A percentile compares a stretch with the other conserved stretches of the same genome.
phyloP scores from a whole-genome alignment of 2,888 invertebrate genomes.

The Athalia circularis region DNA sequence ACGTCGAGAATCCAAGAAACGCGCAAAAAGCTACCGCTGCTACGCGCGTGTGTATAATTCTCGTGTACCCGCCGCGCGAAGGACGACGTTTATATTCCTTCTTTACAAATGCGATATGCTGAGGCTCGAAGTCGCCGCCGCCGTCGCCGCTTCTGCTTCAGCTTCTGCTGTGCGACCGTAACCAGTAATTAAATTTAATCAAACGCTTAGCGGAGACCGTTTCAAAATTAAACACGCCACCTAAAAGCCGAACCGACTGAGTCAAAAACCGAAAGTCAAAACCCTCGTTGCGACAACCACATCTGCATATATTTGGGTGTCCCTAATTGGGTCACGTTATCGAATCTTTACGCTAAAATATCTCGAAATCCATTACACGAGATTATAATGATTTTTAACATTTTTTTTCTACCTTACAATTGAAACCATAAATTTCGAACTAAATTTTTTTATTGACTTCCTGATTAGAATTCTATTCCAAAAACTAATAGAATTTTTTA shows the following conservation, averaged over 20 bases:
- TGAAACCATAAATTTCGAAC: no score
- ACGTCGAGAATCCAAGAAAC: constrained; percentile 24
- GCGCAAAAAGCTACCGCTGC: neutral
- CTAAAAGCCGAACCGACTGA: neutral
- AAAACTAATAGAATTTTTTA: no score
- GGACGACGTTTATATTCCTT: neutral
- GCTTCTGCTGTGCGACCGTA: neutral
- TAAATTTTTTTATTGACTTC: no score
- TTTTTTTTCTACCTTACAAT: no score
- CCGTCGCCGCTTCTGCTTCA: neutral
- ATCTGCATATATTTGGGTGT: no score
- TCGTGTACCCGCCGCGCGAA: neutral
- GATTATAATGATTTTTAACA: no score
- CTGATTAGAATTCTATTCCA: no score
- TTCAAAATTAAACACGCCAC: constrained; percentile 19
- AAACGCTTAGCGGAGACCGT: constrained; percentile 27
- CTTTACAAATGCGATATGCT: constrained; percentile 30
- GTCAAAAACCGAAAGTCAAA: neutral
- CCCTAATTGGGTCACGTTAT: no score
- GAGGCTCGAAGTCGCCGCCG: neutral
- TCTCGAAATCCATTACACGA: no score
- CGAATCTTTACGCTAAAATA: no score
- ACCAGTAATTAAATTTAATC: constrained; percentile 45
- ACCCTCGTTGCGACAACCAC: neutral
- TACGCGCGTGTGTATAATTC: neutral